phyloP scores from a whole-genome alignment of 2,888 invertebrate species.

The Perdita meconis region DNA sequence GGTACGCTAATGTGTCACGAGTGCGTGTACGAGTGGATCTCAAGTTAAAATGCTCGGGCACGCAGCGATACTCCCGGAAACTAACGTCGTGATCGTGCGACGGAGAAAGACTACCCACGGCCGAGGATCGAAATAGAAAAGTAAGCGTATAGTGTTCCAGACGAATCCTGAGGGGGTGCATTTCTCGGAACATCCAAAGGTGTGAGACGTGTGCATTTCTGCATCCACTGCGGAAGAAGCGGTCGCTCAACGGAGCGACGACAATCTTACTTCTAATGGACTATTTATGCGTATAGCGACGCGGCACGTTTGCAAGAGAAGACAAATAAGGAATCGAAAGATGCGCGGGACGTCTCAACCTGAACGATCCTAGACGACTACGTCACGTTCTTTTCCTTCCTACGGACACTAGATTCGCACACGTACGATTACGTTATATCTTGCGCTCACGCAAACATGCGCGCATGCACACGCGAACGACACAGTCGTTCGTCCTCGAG shows the following conservation, averaged over 20 bases:
- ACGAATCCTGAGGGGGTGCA: constrained; percentile 15
- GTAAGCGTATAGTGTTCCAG: constrained; percentile 48
- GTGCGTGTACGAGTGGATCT: constrained; percentile 54
- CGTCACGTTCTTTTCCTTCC: constrained; percentile 43
- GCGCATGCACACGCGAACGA: neutral
- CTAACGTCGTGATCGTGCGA: neutral
- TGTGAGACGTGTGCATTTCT: constrained; percentile 28
- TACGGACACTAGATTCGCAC: constrained; percentile 25
- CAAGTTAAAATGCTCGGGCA: constrained; percentile 47
- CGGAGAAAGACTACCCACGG: neutral
- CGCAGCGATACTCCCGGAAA: neutral
- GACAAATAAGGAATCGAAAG: constrained; percentile 50
- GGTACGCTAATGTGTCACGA: constrained; percentile 57
- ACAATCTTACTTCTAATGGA: constrained; percentile 51
- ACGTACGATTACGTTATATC: neutral
- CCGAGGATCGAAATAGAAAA: constrained; percentile 36
- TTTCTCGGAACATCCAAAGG: neutral
- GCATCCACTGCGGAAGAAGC: constrained; percentile 15
- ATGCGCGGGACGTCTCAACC: constrained; percentile 43
- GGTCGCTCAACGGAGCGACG: neutral
- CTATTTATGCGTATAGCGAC: constrained; percentile 42
- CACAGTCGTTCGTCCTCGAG: neutral
- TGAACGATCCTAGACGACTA: constrained; percentile 33
- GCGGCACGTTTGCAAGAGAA: constrained; percentile 33
- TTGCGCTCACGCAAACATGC: constrained; percentile 1